Evolutionary conservation across 1,140 invertebrate genomes (phyloP).

Genomic region (Melanaphis sacchari): DNA sequence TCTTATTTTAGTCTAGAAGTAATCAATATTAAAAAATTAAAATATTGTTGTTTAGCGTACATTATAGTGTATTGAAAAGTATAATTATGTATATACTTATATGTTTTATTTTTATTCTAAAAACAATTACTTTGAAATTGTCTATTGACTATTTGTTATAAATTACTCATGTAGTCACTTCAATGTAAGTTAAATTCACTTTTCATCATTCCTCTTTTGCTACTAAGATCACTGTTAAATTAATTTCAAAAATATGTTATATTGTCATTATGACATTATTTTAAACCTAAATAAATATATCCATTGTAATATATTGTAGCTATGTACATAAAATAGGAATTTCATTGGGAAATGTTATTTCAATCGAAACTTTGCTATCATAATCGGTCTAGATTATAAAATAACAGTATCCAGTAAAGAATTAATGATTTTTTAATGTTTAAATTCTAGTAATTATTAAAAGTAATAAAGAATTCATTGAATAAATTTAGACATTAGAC

Average conservation of each 20-base stretch:
- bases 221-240: not conserved
- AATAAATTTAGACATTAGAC: not conserved
- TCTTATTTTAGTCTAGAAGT: not conserved
- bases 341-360: not conserved
- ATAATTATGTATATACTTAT: not conserved
- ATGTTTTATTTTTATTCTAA: not conserved
- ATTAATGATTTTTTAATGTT: not conserved
- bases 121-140: too few relatives aligned
- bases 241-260: not conserved
- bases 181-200: not conserved
- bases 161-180: not conserved
- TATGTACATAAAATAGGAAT: too few relatives aligned
- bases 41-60: not conserved
- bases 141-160: not conserved
- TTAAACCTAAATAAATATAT: not conserved
- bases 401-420: not conserved
- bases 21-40: not conserved
- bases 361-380: not conserved
- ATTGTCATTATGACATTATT: not conserved
- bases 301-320: not conserved
- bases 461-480: not conserved
- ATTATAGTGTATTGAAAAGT: not conserved
- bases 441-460: not conserved
- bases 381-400: not conserved
- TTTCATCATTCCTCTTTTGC: not conserved